Evolutionary conservation across 1,140 invertebrate genomes (phyloP), one percentile per base, ranked within the genome.

Genomic region (Drosophila arawakana): DNA sequence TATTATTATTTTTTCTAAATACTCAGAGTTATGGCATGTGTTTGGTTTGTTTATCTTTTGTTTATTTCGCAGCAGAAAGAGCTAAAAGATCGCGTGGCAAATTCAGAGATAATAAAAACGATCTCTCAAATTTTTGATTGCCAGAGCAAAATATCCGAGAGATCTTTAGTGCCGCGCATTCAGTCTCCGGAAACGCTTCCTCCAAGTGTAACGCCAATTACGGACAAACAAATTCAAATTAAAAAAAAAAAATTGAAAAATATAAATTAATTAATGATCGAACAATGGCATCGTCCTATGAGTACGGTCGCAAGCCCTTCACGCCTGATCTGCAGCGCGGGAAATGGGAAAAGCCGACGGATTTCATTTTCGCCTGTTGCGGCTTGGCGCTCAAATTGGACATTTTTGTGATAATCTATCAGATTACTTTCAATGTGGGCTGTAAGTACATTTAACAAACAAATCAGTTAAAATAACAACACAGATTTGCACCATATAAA

Each of bases 161-260:
- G 67, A 55, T 59, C 68, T 66, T 18, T 52, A 41, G 30, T 59
- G 60, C 60, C 61, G 71, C 71, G 11, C 41, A 78, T 69, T 80
- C 77, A 89, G 83, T 88, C 61, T 62, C 70, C 77, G 80, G 74
- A 77, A 84, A 72, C 83, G 74, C 57, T 65, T 78, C 80, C 72
- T 80, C 80, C 89, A 89, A 89, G 89, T 80, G 80, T 77, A 90
- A 67, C 74, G 59, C 59, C 80, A 84, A 80, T 84, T 88, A 69
- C 55, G 60, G 35, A 46, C 80, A 62, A 55, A 54, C 62, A 25
- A 55, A 46, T 35, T n/a, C 47, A 7, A 52, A 63, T 60, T 41
- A 43, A 41, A 46, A 47, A 10, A 54, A 37, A 15, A 52, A 13
- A 8, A 11, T 41, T 41, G 3, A 39, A 35, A 30, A 30, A 30